These are phyloP conservation scores for Apodemia duryi DNA, from an alignment of 2,888 invertebrate species.

Conservation along the genomic window DNA sequence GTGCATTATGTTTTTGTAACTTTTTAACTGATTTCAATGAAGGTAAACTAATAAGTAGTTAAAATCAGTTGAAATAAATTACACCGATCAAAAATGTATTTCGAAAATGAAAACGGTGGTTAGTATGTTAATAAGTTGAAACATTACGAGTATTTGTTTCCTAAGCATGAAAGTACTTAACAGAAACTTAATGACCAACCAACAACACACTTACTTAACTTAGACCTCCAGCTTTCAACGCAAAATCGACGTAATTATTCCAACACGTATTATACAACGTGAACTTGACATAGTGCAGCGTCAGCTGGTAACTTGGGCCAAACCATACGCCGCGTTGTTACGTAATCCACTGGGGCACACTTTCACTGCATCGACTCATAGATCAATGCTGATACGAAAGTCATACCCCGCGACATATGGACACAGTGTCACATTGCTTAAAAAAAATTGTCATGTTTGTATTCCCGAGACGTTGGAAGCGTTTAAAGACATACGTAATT, in stretches of 20 bases:
- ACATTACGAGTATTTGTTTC: background rate
- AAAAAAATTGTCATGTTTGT: background rate
- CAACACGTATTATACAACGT: constrained; percentile 6
- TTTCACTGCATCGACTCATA: constrained; percentile 4
- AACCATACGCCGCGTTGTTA: constrained; percentile 1
- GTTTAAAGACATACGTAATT: no score
- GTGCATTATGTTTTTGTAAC: no score
- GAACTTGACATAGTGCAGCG: constrained; percentile 16
- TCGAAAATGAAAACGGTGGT: background rate
- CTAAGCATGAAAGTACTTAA: background rate
- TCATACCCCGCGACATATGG: background rate
- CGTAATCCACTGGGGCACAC: constrained; percentile 16
- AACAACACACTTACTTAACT: background rate
- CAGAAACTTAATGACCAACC: background rate
- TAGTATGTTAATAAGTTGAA: background rate
- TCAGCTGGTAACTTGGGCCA: constrained; percentile 18
- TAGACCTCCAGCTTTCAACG: constrained; percentile 11
- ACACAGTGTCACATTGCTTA: background rate
- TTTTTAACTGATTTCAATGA: no score
- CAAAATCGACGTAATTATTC: background rate
- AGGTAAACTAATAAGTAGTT: no score
- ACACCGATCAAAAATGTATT: background rate
- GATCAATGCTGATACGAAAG: constrained; percentile 1
- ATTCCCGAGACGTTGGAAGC: no score
- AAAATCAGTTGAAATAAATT: no score